phyloP scores from a whole-genome alignment of 2,113 vertebrate genomes.

The Barnardius zonarius region DNA sequence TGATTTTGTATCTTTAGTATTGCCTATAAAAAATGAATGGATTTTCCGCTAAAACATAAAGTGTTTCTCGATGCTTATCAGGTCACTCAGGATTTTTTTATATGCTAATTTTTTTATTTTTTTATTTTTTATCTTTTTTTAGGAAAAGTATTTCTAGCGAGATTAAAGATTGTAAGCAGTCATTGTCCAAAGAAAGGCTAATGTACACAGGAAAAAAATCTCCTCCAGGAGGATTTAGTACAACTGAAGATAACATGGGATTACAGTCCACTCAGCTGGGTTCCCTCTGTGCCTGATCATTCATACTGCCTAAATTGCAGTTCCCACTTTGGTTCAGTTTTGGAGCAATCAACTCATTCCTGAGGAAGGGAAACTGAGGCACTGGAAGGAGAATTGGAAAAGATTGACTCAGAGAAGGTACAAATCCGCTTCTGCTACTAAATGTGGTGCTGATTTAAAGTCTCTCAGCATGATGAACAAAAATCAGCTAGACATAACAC shows the following conservation, averaged over 20 bases:
- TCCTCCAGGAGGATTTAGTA: background rate
- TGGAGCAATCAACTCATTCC: background rate
- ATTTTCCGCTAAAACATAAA: background rate
- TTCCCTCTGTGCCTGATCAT: background rate
- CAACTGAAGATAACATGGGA: background rate
- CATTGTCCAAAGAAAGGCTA: background rate
- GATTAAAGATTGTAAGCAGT: background rate
- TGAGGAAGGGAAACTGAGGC: background rate
- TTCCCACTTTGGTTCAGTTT: background rate
- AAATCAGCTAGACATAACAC: background rate
- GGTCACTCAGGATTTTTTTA: background rate
- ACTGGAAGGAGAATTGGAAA: background rate
- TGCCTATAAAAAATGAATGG: fast-evolving
- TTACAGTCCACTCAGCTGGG: background rate
- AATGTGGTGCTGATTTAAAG: background rate
- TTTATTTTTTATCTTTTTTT: background rate
- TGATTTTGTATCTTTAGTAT: background rate
- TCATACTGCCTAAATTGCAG: background rate
- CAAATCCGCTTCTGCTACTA: background rate
- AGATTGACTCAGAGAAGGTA: background rate
- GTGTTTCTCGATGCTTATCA: background rate
- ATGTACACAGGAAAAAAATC: background rate
- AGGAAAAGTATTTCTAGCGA: background rate
- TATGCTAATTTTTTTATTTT: background rate
- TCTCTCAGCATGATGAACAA: background rate